A percentile compares a stretch with the other conserved stretches of the same genome.
phyloP scores from a whole-genome alignment of 2,888 invertebrate species.

The Brenthis daphne region DNA sequence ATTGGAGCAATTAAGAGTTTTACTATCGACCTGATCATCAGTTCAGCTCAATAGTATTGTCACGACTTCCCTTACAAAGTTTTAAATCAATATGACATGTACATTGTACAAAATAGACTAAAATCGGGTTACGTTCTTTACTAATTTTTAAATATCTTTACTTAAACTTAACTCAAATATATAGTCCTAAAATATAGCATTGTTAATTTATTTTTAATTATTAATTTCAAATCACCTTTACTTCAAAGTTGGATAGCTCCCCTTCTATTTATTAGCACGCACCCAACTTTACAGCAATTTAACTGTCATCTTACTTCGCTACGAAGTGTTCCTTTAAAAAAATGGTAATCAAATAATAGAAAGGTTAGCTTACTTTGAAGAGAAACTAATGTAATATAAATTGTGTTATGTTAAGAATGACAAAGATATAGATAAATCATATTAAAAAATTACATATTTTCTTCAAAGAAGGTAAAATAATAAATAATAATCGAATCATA shows the following conservation, averaged over 20 bases:
- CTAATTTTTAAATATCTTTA: no score
- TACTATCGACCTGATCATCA: neutral
- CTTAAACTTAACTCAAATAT: neutral
- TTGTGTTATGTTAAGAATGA: neutral
- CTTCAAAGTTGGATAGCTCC: slow-evolving; percentile 28
- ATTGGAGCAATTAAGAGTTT: no score
- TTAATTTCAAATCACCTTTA: slow-evolving; percentile 20
- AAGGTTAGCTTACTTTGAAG: slow-evolving; percentile 25
- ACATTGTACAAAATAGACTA: no score
- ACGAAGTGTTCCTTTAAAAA: slow-evolving; percentile 26
- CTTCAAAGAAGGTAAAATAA: no score
- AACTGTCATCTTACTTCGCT: slow-evolving; percentile 33
- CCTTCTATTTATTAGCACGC: slow-evolving; percentile 35
- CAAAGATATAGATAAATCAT: no score
- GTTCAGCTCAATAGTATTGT: no score
- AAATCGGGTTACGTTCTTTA: no score
- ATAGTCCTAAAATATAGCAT: neutral
- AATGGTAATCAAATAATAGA: slow-evolving; percentile 22
- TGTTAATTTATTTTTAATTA: slow-evolving; percentile 4
- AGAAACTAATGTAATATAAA: slow-evolving; percentile 31
- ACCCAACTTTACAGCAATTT: slow-evolving; percentile 34
- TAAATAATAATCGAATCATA: no score
- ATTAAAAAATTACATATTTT: no score
- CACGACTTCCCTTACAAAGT: no score
- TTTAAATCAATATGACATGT: no score